Percentiles rank a stretch among this genome's conserved stretches.
Conservation (phyloP, 2,113 vertebrate species). For the Sakesphorus luctuosus region DNA sequence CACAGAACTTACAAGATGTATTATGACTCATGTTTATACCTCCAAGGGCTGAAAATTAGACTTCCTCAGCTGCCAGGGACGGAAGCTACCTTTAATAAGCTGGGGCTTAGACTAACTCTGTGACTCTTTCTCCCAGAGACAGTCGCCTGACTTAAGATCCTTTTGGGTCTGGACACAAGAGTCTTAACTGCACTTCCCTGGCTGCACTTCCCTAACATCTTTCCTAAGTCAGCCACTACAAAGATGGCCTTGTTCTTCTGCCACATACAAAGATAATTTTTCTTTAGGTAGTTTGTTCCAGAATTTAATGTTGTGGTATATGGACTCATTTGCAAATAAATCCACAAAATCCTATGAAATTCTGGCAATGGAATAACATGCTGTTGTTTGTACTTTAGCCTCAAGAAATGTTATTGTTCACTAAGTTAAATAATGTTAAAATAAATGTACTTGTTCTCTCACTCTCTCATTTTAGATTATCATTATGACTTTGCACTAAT, state of each 20-base stretch:
- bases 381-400: neutral
- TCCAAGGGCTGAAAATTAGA: neutral
- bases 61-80: neutral
- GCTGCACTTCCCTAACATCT: neutral
- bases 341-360: constrained; percentile 6
- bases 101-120: neutral
- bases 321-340: constrained; percentile 8
- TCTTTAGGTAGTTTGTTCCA: neutral
- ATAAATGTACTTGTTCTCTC: neutral
- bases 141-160: neutral
- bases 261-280: neutral
- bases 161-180: neutral
- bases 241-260: neutral
- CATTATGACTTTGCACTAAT: neutral
- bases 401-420: constrained; percentile 1
- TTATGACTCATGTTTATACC: constrained; percentile 22
- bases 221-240: neutral
- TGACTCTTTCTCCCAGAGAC: neutral
- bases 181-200: neutral
- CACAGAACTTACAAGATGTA: neutral
- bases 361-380: neutral
- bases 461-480: constrained; percentile 4
- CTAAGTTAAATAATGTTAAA: neutral
- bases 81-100: neutral
- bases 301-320: neutral